Evolutionary conservation across 1,140 invertebrate genomes (phyloP).

Genomic region (Micrasema minimum): DNA sequence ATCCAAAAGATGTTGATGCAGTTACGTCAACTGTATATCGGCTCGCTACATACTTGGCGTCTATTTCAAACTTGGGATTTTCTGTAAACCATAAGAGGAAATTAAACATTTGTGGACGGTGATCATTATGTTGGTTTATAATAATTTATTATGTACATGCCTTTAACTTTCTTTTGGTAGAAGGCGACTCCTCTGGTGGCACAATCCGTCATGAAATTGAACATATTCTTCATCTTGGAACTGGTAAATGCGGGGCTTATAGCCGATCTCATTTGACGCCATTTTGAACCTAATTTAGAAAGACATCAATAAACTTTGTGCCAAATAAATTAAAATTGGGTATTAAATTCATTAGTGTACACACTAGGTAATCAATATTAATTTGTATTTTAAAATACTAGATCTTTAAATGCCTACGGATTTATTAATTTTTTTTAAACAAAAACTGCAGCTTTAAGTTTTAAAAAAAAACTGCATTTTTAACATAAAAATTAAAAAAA

Average conservation of each 20-base stretch:
- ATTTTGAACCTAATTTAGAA: slow-evolving; percentile 60
- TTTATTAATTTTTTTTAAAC: neutral
- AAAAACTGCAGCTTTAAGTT: neutral
- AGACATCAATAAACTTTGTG: neutral
- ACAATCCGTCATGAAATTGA: slow-evolving; percentile 61
- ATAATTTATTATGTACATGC: neutral
- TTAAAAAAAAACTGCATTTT: neutral
- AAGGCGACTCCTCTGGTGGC: slow-evolving; percentile 50
- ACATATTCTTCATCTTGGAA: slow-evolving; percentile 66
- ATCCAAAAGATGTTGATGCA: slow-evolving; percentile 61
- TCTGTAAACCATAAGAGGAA: slow-evolving; percentile 5
- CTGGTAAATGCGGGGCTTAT: slow-evolving; percentile 67
- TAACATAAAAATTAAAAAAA: too few species aligned
- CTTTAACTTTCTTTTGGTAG: slow-evolving; percentile 31
- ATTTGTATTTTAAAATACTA: neutral
- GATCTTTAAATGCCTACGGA: neutral
- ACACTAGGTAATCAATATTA: neutral
- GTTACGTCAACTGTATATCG: slow-evolving; percentile 70
- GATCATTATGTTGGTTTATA: too few species aligned
- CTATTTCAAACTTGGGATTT: slow-evolving; percentile 56
- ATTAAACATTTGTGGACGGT: neutral
- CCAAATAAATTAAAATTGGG: neutral
- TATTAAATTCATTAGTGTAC: neutral
- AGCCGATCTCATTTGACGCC: slow-evolving; percentile 65
- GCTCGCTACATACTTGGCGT: slow-evolving; percentile 65